A percentile compares a stretch with the other conserved stretches of the same genome.
Evolutionary conservation across 1,140 invertebrate genomes (phyloP).

Genomic region (Chionoecetes opilio): DNA sequence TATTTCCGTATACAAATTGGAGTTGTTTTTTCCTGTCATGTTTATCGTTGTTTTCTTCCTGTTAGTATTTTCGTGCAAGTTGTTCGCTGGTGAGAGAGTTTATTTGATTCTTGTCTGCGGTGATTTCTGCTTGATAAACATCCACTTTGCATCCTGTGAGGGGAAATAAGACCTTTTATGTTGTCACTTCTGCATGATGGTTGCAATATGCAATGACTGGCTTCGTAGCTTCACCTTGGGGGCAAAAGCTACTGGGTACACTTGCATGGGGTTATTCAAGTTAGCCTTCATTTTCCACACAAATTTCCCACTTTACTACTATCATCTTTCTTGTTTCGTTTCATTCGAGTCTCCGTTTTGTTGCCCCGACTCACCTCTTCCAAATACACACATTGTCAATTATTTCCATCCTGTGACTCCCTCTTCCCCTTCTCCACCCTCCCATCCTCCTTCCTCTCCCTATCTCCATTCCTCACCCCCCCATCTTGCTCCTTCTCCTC

Average conservation of each 20-base stretch:
- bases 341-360: too few relatives aligned
- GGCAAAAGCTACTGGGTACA: neutral
- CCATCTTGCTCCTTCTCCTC: neutral
- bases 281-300: neutral
- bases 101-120: neutral
- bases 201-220: neutral
- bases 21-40: neutral
- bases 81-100: neutral
- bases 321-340: too few relatives aligned
- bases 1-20: neutral
- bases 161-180: constrained; percentile 2
- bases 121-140: constrained; percentile 9
- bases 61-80: neutral
- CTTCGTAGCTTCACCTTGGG: neutral
- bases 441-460: neutral
- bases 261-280: neutral
- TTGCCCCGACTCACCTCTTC: too few relatives aligned
- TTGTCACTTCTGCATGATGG: neutral
- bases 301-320: neutral
- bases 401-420: neutral
- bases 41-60: neutral
- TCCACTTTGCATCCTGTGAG: constrained; percentile 1
- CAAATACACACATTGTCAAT: constrained; percentile 21
- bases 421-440: neutral
- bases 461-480: too few relatives aligned